phyloP scores from a whole-genome alignment of 2,113 vertebrate genomes.

The Otocyon megalotis region DNA sequence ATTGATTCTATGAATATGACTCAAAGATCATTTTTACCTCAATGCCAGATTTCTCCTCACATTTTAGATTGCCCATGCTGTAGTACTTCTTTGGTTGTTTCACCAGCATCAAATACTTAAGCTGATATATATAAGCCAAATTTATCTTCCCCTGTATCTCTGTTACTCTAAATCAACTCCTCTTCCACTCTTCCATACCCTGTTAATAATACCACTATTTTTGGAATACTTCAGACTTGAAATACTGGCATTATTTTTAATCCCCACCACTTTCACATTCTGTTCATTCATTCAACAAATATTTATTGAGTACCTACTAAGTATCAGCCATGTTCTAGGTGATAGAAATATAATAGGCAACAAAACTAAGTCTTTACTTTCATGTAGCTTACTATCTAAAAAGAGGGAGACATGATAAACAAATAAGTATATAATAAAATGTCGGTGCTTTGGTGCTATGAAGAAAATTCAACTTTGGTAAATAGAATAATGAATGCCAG shows the following conservation, averaged over 20 bases:
- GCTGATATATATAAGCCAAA: not conserved
- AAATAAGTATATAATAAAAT: conserved; percentile 22
- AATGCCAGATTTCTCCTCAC: not conserved
- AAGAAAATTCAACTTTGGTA: conserved; percentile 12
- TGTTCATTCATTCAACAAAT: not conserved
- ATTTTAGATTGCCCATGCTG: not conserved
- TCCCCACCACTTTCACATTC: not conserved
- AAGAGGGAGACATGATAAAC: not conserved
- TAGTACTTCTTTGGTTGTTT: not conserved
- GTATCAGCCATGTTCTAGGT: not conserved
- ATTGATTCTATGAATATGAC: not conserved
- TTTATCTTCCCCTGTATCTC: not conserved
- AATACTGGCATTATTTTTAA: conserved; percentile 21
- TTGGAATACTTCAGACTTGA: conserved; percentile 4
- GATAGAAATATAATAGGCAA: not conserved
- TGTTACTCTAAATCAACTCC: not conserved
- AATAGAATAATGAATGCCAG: not conserved
- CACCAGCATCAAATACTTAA: not conserved
- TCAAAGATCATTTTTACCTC: not conserved
- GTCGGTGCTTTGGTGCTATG: not conserved
- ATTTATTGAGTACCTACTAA: not conserved
- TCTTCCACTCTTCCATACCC: not conserved
- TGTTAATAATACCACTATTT: not conserved
- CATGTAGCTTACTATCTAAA: not conserved
- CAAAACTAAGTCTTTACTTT: not conserved